phyloP scores from a whole-genome alignment of 2,113 vertebrate species.

The Lampris incognitus region DNA sequence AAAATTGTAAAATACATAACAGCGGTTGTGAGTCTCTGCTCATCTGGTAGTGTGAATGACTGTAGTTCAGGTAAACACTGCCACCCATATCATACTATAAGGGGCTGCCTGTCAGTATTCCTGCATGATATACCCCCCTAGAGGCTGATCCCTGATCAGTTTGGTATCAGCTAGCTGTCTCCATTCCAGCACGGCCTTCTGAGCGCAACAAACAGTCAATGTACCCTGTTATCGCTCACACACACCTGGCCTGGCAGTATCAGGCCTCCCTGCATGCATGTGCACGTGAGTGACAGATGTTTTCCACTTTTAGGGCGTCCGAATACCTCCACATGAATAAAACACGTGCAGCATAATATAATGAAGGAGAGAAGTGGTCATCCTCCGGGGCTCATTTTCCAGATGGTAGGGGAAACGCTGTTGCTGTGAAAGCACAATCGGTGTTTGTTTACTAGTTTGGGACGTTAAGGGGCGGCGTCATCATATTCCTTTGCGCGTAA shows the following conservation, averaged over 20 bases:
- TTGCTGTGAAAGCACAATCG: too few relatives aligned
- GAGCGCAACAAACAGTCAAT: conserved; percentile 53
- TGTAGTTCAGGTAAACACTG: background rate
- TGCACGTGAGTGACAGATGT: conserved; percentile 37
- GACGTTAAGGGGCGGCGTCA: background rate
- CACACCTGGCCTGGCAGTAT: conserved; percentile 53
- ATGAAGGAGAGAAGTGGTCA: background rate
- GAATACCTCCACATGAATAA: conserved; percentile 33
- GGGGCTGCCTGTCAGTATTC: background rate
- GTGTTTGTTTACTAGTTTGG: conserved; percentile 11
- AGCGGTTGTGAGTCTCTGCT: too few relatives aligned
- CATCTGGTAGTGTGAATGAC: background rate
- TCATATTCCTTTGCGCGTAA: conserved; percentile 34
- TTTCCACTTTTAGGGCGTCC: conserved; percentile 27
- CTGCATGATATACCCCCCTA: conserved; percentile 19
- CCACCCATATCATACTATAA: background rate
- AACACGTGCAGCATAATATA: background rate
- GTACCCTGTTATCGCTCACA: conserved; percentile 56
- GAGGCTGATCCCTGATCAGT: conserved; percentile 65
- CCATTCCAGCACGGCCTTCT: conserved; percentile 37
- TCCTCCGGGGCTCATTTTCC: conserved; percentile 18
- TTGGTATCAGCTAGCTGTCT: conserved; percentile 52
- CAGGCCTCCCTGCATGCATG: conserved; percentile 4
- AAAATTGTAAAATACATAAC: background rate
- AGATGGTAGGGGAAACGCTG: conserved; percentile 26